Conservation (phyloP, 2,888 invertebrate species). For the Liodrosophila aerea region DNA sequence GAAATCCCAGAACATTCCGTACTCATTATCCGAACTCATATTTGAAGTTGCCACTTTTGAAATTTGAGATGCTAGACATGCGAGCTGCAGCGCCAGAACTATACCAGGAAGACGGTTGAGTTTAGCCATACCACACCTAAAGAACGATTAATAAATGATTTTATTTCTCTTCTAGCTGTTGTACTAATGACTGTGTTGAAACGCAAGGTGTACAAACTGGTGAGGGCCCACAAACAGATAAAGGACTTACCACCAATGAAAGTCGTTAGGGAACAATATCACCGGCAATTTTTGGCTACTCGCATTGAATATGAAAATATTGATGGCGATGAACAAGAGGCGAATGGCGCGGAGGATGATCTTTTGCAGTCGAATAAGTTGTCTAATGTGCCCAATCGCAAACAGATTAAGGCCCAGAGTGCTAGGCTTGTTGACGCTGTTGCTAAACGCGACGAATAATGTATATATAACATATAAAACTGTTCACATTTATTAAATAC, state of each 20-base stretch:
- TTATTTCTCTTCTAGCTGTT: conserved; percentile 49
- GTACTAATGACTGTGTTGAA: conserved; percentile 64
- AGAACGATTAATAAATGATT: background rate
- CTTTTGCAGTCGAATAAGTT: conserved; percentile 53
- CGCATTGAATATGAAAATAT: background rate
- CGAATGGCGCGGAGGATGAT: conserved; percentile 41
- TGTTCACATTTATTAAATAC: background rate
- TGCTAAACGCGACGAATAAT: conserved; percentile 69
- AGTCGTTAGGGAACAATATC: conserved; percentile 56
- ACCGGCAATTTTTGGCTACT: conserved; percentile 50
- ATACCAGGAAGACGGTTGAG: conserved; percentile 75
- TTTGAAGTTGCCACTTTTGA: conserved; percentile 78
- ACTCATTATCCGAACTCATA: conserved; percentile 72
- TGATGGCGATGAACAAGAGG: conserved; percentile 8
- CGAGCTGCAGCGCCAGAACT: conserved; percentile 69
- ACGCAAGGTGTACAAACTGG: conserved; percentile 62
- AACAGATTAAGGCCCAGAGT: conserved; percentile 79
- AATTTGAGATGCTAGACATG: conserved; percentile 75
- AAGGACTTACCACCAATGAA: conserved; percentile 10
- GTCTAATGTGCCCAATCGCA: conserved; percentile 72
- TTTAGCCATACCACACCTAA: background rate
- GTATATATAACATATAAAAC: background rate
- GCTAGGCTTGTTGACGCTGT: conserved; percentile 76
- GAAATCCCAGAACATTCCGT: conserved; percentile 40
- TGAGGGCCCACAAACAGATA: conserved; percentile 48